Evolutionary conservation across 1,140 invertebrate species (phyloP), one percentile per base, ranked within the genome.

Genomic region (Hyles vespertilio): DNA sequence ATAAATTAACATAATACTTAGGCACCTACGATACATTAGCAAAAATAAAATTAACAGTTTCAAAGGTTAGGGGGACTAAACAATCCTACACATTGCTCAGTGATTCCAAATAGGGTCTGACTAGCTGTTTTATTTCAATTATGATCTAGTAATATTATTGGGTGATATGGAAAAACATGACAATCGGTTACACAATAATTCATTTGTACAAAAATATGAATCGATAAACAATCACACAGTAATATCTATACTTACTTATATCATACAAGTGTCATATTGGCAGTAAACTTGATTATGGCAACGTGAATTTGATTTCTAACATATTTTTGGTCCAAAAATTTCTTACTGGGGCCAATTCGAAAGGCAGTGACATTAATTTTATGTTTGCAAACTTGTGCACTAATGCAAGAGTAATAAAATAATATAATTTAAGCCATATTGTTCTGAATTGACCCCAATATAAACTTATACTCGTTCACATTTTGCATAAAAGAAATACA

Each of bases 241-340:
- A 66, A 60, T 54, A 65, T 40, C 57, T 67, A 72, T 58, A 65
- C 66, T 72, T 74, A 81, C 71, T 79, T 81, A 77, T 65, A 71
- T 74, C 57, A 75, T 74, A 82, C 75, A 78, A 82, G 77, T 86
- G 79, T 85, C 80, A 83, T 84, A 82, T 81, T 87, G 82, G 81
- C 84, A 85, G 84, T 87, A 80, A 79, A 63, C 72, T 70, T 74
- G 70, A 77, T 79, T 84, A 86, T 84, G 84, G 84, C 83, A 88
- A 84, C 81, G 79, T 82, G 79, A 86, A 86, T 84, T 84, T 84
- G 79, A 79, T 72, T 84, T 81, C 71, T 81, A 80, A 77, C 71
- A 84, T 84, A 85, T 86, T 86, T 88, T 88, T 88, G 83, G 85
- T 85, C 83, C 85, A 80, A 88, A 79, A 66, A 70, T 79, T 84